Evolutionary conservation across 1,140 invertebrate genomes (phyloP).

Genomic region (Drosophila kepulauana): DNA sequence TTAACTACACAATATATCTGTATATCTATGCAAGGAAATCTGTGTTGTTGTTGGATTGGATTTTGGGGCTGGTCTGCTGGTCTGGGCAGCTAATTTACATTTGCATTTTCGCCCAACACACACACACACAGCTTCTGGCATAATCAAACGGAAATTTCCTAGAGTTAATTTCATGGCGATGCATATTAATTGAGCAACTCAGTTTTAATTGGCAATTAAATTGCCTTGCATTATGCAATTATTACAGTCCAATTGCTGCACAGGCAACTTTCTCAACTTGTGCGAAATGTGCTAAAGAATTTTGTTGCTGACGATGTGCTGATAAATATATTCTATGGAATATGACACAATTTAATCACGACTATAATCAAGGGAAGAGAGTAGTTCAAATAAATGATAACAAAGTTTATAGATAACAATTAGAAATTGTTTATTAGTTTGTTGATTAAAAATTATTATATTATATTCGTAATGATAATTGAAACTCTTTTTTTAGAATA

Average conservation of each 20-base stretch:
- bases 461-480: too few relatives aligned
- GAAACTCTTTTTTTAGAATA: too few relatives aligned
- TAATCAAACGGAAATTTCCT: conserved; percentile 24
- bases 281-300: background rate
- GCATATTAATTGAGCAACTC: conserved; percentile 42
- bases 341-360: too few relatives aligned
- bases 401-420: too few relatives aligned
- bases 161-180: conserved; percentile 37
- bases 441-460: too few relatives aligned
- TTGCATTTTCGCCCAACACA: conserved; percentile 17
- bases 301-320: too few relatives aligned
- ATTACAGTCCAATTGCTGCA: conserved; percentile 21
- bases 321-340: too few relatives aligned
- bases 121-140: background rate
- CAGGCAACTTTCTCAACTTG: conserved; percentile 7
- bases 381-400: too few relatives aligned
- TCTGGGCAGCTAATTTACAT: conserved; percentile 32
- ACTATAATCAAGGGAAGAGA: too few relatives aligned
- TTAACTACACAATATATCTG: conserved; percentile 3
- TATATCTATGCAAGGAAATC: conserved; percentile 8
- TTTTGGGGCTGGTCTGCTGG: conserved; percentile 1
- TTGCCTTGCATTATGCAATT: conserved; percentile 56
- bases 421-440: too few relatives aligned
- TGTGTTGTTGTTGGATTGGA: conserved; percentile 11
- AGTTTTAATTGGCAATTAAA: conserved; percentile 45